Percentiles rank a stretch among this genome's conserved stretches.
These are phyloP conservation scores for Bombyx huttoni DNA, from an alignment of 2,888 invertebrate genomes.

Conservation along the genomic window DNA sequence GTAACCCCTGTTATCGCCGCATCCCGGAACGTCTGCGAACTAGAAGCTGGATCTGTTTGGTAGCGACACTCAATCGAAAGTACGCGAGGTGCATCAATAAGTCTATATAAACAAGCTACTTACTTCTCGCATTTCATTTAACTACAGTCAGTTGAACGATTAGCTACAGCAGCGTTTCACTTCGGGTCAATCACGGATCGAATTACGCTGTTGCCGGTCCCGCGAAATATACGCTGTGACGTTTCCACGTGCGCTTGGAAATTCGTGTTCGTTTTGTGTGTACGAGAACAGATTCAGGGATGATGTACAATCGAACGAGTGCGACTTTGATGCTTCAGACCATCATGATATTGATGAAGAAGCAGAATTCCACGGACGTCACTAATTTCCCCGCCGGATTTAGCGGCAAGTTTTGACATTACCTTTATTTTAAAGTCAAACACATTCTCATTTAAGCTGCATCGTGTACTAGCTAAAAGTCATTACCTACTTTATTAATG, in stretches of 20 bases:
- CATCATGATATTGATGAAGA: constrained; percentile 64
- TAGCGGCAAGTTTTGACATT: constrained; percentile 37
- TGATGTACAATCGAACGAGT: constrained; percentile 61
- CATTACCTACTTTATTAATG: no score
- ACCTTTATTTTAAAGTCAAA: not conserved
- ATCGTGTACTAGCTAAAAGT: no score
- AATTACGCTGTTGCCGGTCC: constrained; percentile 4
- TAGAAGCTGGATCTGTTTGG: constrained; percentile 41
- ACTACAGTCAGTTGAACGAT: constrained; percentile 28
- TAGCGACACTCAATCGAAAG: constrained; percentile 26
- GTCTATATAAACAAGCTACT: constrained; percentile 45
- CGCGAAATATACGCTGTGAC: constrained; percentile 3
- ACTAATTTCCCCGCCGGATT: constrained; percentile 44
- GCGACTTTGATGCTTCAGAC: constrained; percentile 65
- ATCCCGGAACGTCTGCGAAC: constrained; percentile 68
- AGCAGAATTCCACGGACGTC: constrained; percentile 55
- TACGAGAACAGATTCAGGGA: constrained; percentile 7
- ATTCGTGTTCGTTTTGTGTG: constrained; percentile 1
- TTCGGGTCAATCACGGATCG: constrained; percentile 12
- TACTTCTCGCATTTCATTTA: constrained; percentile 34
- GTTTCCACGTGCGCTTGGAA: constrained; percentile 16
- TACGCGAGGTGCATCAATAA: constrained; percentile 33
- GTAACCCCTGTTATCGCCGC: constrained; percentile 60
- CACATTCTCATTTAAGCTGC: not conserved
- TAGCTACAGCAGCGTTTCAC: constrained; percentile 12